These are phyloP conservation scores for Parauchenoglanis ngamensis DNA, from an alignment of 2,797 vertebrate genomes.

Conservation along the genomic window DNA sequence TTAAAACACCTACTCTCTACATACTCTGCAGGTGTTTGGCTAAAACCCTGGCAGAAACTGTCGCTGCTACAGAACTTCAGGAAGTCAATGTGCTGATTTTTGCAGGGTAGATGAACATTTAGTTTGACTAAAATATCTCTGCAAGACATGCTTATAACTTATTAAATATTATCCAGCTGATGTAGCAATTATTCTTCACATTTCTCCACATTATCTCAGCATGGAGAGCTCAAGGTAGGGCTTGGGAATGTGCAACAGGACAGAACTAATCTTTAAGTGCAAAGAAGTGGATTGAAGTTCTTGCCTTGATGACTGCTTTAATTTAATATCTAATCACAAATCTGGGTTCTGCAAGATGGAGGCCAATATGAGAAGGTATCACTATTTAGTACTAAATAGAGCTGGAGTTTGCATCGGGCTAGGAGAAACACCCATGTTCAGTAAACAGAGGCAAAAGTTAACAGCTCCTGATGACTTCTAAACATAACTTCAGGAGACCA, in stretches of 20 bases:
- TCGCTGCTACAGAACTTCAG: background rate
- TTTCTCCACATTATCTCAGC: constrained; percentile 44
- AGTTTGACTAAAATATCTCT: constrained; percentile 26
- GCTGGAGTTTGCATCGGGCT: constrained; percentile 57
- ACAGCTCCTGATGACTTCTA: background rate
- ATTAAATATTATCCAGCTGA: constrained; percentile 63
- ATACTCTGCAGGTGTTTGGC: constrained; percentile 55
- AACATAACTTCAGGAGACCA: background rate
- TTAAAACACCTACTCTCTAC: constrained; percentile 57
- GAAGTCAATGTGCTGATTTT: constrained; percentile 1
- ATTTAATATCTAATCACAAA: constrained; percentile 69
- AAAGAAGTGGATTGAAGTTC: constrained; percentile 56
- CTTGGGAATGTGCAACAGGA: constrained; percentile 56
- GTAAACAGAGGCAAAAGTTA: constrained; percentile 60
- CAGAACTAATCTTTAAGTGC: constrained; percentile 62
- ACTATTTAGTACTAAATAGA: constrained; percentile 55
- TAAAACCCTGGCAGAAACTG: constrained; percentile 1
- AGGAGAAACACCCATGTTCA: constrained; percentile 57
- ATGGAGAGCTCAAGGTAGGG: constrained; percentile 56
- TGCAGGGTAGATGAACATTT: constrained; percentile 33
- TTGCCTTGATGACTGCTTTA: constrained; percentile 61
- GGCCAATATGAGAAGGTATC: constrained; percentile 47
- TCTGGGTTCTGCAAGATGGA: constrained; percentile 53
- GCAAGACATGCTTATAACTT: constrained; percentile 53
- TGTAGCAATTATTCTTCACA: constrained; percentile 30